Evolutionary conservation across 1,140 invertebrate species (phyloP), one percentile per base, ranked within the genome.

Genomic region (Trissolcus basalis): DNA sequence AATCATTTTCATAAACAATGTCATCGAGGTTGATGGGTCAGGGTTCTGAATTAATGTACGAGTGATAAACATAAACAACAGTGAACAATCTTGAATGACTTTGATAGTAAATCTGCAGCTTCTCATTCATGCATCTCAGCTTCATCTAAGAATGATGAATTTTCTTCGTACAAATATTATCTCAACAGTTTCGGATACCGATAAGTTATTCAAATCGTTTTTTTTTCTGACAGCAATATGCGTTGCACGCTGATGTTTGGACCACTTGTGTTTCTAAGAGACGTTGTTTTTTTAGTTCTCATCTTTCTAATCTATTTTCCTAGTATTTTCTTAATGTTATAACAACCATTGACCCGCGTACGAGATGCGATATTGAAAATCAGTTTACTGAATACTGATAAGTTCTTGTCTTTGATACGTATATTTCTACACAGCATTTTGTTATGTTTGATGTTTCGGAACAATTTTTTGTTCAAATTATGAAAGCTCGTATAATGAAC

Each of bases 11-110:
- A 35, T 13, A 27, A 45, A 44, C 36, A 9, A 56, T 44, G 14
- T 27, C 64, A 64, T 72, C 54, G 47, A 64, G 69, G 60, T 50
- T 72, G 60, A 58, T 72, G 60, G 69, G 69, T 72, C 69, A 72
- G 58, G 69, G 69, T 64, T 8, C 13, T 27, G 53, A 51, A 44
- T 14, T 27, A 70, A 48, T 55, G 12, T 56, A 14, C 32, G 16
- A 7, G 50, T 43, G 69, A 64, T 72, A 59, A 64, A 64, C 58
- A 12, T 45, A 32, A 19, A 36, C 27, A 71, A 63, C 43, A 63
- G 56, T 51, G 51, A 51, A 45, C 53, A 58, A 50, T 71, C 53
- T 61, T 71, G 44, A 72, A 63, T 64, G 59, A 53, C 16, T 56
- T 49, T 44, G 59, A 53, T 71, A 56, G 53, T 10, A 19, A 63